Evolutionary conservation across 2,797 vertebrate genomes (phyloP).

Genomic region (Poecilia velifera): DNA sequence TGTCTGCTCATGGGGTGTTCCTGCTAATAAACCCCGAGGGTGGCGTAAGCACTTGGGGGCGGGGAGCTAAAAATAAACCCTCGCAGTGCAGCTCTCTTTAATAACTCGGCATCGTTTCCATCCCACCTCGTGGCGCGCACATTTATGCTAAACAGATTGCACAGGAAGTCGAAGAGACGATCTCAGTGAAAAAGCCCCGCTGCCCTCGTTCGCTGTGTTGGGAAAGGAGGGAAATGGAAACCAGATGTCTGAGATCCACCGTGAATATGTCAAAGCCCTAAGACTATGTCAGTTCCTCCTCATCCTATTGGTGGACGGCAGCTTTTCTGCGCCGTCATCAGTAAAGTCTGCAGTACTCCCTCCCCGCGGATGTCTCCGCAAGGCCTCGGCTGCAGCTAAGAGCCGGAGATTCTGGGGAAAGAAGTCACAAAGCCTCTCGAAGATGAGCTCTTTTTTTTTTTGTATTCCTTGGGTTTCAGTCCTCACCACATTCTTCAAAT

Average conservation of each 20-base stretch:
- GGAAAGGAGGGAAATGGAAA: conserved; percentile 79
- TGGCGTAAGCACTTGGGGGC: conserved; percentile 40
- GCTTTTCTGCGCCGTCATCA: conserved; percentile 76
- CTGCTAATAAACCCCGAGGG: conserved; percentile 67
- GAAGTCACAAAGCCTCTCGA: conserved; percentile 54
- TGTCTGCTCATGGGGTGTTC: conserved; percentile 57
- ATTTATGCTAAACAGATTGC: conserved; percentile 72
- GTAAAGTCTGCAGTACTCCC: conserved; percentile 62
- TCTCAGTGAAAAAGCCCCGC: conserved; percentile 72
- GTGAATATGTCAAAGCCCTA: conserved; percentile 80
- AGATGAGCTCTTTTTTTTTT: conserved; percentile 38
- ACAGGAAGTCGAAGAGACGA: conserved; percentile 78
- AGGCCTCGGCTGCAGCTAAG: conserved; percentile 52
- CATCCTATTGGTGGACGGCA: conserved; percentile 68
- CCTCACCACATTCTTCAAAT: conserved; percentile 77
- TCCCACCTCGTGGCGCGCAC: conserved; percentile 50
- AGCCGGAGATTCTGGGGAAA: conserved; percentile 57
- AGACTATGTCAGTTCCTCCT: conserved; percentile 77
- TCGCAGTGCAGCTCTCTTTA: conserved; percentile 34
- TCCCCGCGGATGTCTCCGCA: conserved; percentile 60
- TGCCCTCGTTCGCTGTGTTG: conserved; percentile 76
- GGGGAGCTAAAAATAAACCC: conserved; percentile 38
- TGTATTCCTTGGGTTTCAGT: conserved; percentile 71
- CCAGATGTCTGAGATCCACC: conserved; percentile 80
- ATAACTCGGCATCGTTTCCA: conserved; percentile 46